A percentile compares a stretch with the other conserved stretches of the same genome.
Conservation (phyloP, 1,140 invertebrate genomes). For the Lutraria rhynchaena region DNA sequence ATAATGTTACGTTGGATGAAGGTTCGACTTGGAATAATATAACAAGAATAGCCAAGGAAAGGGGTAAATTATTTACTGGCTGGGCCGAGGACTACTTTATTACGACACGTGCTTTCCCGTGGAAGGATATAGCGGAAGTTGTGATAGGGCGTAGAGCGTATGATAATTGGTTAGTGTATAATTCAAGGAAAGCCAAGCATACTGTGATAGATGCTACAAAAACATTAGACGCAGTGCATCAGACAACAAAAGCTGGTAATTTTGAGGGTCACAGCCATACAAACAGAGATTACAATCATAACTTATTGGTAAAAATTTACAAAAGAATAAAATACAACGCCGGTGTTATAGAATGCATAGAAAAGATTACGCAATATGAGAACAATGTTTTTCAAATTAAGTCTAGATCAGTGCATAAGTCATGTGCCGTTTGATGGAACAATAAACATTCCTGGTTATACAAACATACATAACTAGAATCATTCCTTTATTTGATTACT, state of each 20-base stretch:
- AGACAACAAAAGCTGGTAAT: slow-evolving; percentile 70
- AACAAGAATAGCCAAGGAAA: slow-evolving; percentile 32
- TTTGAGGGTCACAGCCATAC: slow-evolving; percentile 60
- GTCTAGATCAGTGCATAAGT: slow-evolving; percentile 30
- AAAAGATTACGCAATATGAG: slow-evolving; percentile 35
- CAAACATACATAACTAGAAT: too few species aligned
- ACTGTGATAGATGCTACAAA: slow-evolving; percentile 66
- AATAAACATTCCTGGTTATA: too few species aligned
- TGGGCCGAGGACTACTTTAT: slow-evolving; percentile 73
- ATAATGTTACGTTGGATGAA: slow-evolving; percentile 61
- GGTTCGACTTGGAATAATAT: slow-evolving; percentile 56
- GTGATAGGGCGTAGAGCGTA: slow-evolving; percentile 70
- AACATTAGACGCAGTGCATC: slow-evolving; percentile 71
- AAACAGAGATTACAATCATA: slow-evolving; percentile 62
- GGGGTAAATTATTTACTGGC: slow-evolving; percentile 63
- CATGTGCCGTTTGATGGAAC: slow-evolving; percentile 13
- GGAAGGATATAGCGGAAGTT: slow-evolving; percentile 68
- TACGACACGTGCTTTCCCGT: slow-evolving; percentile 63
- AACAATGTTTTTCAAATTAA: background rate
- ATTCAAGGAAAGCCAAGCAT: slow-evolving; percentile 57
- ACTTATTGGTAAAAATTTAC: slow-evolving; percentile 57
- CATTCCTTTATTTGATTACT: too few species aligned
- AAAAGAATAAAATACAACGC: slow-evolving; percentile 62
- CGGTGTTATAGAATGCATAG: slow-evolving; percentile 58
- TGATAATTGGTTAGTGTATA: slow-evolving; percentile 72